A percentile compares a stretch with the other conserved stretches of the same genome.
phyloP scores from a whole-genome alignment of 1,140 invertebrate species.

The Artemia franciscana region DNA sequence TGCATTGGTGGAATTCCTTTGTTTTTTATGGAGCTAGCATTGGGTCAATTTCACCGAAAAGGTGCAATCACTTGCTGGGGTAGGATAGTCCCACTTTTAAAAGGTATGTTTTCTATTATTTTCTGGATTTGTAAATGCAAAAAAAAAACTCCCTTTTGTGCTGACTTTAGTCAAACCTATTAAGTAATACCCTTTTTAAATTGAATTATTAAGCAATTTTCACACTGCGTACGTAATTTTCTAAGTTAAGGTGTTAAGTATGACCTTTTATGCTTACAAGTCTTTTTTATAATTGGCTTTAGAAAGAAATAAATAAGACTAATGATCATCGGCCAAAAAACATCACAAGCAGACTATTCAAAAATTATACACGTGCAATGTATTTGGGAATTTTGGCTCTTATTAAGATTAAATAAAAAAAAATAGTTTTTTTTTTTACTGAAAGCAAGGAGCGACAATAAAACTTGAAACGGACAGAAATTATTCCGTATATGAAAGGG shows the following conservation, averaged over 20 bases:
- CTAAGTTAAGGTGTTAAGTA: neutral
- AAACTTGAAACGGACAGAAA: too few species aligned
- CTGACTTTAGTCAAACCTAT: neutral
- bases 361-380: too few species aligned
- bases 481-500: too few species aligned
- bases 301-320: too few species aligned
- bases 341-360: too few species aligned
- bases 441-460: too few species aligned
- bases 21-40: slow-evolving; percentile 79
- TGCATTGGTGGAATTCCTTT: slow-evolving; percentile 73
- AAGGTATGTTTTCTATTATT: slow-evolving; percentile 73
- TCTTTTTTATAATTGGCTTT: too few species aligned
- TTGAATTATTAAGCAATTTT: neutral
- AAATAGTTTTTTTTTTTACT: too few species aligned
- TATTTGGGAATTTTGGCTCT: too few species aligned
- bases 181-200: neutral
- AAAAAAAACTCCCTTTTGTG: slow-evolving; percentile 4
- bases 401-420: too few species aligned
- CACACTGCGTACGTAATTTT: too few species aligned
- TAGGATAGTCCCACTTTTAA: slow-evolving; percentile 80
- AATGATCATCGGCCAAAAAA: too few species aligned
- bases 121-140: neutral
- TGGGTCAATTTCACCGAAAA: slow-evolving; percentile 75
- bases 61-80: slow-evolving; percentile 85
- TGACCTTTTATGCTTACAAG: neutral